Conservation (phyloP, 2,888 invertebrate genomes). For the Ennomos erosarius region DNA sequence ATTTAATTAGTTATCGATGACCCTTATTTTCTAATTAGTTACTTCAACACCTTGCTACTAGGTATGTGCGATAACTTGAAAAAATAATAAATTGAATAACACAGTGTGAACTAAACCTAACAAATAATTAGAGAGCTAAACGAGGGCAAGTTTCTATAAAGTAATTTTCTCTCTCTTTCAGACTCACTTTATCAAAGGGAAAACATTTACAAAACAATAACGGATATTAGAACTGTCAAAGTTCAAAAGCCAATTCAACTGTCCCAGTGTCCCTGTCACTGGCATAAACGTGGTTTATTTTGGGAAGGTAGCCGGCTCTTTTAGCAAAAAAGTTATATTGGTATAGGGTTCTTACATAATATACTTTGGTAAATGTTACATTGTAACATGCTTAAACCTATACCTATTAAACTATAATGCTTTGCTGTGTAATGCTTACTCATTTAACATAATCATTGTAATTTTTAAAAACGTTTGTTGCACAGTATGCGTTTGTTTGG, state of each 20-base stretch:
- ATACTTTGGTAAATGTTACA: background rate
- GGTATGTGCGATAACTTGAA: too few species aligned
- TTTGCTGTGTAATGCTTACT: too few species aligned
- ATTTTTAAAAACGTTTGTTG: too few species aligned
- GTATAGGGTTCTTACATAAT: too few species aligned
- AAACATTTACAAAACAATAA: constrained; percentile 56
- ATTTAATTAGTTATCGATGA: too few species aligned
- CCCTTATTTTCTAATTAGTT: too few species aligned
- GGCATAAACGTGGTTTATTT: constrained; percentile 33
- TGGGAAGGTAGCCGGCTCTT: constrained; percentile 1
- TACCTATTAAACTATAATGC: too few species aligned
- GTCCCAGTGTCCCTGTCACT: constrained; percentile 32
- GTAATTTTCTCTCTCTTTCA: constrained; percentile 8
- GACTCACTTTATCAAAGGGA: constrained; percentile 41
- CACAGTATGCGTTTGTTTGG: too few species aligned
- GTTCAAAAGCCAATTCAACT: constrained; percentile 43
- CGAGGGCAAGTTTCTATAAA: constrained; percentile 32
- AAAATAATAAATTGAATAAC: too few species aligned
- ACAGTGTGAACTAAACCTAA: background rate
- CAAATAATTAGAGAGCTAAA: constrained; percentile 2
- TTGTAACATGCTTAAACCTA: too few species aligned
- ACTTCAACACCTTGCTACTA: too few species aligned
- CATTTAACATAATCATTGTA: too few species aligned
- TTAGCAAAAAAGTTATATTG: constrained; percentile 6
- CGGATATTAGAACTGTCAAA: constrained; percentile 63